Evolutionary conservation across 1,140 invertebrate genomes (phyloP).

Genomic region (Megathymus violae): DNA sequence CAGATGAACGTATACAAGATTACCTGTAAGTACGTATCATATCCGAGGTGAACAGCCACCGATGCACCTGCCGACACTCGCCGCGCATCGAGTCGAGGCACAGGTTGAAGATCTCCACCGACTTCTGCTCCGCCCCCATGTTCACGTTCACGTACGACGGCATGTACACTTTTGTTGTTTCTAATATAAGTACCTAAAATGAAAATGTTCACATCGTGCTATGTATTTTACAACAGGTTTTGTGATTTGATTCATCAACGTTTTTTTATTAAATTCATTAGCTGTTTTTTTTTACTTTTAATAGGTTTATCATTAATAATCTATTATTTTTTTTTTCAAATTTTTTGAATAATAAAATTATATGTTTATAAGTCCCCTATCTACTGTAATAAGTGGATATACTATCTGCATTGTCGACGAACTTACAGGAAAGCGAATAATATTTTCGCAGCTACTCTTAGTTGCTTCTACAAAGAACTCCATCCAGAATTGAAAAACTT

Average conservation of each 20-base stretch:
- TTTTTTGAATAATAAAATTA: too few species aligned
- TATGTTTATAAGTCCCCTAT: too few species aligned
- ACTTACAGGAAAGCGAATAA: slow-evolving; percentile 95
- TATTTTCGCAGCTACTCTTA: slow-evolving; percentile 88
- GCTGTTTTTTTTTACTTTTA: too few species aligned
- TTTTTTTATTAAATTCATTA: too few species aligned
- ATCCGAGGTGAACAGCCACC: slow-evolving; percentile 96
- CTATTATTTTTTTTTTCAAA: too few species aligned
- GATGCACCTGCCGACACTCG: slow-evolving; percentile 92
- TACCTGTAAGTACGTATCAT: slow-evolving; percentile 95
- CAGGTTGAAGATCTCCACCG: slow-evolving; percentile 93
- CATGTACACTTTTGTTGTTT: slow-evolving; percentile 96
- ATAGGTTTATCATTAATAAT: too few species aligned
- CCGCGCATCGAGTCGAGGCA: slow-evolving; percentile 89
- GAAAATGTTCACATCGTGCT: too few species aligned
- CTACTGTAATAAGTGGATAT: too few species aligned
- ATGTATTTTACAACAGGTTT: too few species aligned
- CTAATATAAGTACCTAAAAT: slow-evolving; percentile 94
- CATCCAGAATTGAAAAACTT: slow-evolving; percentile 98
- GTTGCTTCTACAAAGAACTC: slow-evolving; percentile 99
- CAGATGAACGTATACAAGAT: too few species aligned
- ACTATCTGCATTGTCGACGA: too few species aligned
- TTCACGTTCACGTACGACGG: slow-evolving; percentile 98
- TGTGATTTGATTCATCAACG: too few species aligned
- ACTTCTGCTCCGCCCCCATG: slow-evolving; percentile 95